These are phyloP conservation scores for Sphaerodactylus townsendi DNA, from an alignment of 2,113 vertebrate genomes.

Conservation along the genomic window DNA sequence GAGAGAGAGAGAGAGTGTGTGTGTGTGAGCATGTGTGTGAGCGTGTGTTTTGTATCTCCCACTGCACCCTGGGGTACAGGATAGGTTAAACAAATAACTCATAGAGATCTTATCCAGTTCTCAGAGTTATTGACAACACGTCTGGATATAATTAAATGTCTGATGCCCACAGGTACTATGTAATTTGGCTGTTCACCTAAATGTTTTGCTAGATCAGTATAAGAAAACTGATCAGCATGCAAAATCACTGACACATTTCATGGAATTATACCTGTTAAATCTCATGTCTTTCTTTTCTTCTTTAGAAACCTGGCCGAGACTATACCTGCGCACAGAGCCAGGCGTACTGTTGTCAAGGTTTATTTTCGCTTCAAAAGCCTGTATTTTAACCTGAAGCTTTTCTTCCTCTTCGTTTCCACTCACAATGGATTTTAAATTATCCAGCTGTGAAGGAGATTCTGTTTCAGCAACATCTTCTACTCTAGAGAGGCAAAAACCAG, in stretches of 20 bases:
- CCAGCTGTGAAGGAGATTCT: conserved; percentile 50
- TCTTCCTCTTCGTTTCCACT: conserved; percentile 66
- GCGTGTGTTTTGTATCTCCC: background rate
- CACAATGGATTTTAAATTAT: conserved; percentile 55
- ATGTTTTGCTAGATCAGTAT: background rate
- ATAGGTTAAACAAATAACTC: conserved; percentile 9
- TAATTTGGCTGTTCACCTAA: background rate
- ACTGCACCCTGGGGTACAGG: background rate
- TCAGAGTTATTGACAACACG: background rate
- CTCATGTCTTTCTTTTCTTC: conserved; percentile 84
- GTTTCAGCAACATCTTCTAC: conserved; percentile 49
- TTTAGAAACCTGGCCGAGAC: conserved; percentile 79
- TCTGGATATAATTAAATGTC: background rate
- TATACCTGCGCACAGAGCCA: conserved; percentile 77
- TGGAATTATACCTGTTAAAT: conserved; percentile 84
- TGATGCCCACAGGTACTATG: background rate
- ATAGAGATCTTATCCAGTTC: background rate
- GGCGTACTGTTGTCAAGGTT: conserved; percentile 67
- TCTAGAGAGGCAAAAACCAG: conserved; percentile 57
- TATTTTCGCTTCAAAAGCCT: conserved; percentile 83
- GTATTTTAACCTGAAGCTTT: conserved; percentile 82
- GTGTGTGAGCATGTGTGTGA: too few species aligned
- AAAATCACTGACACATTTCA: background rate
- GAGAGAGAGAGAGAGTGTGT: too few species aligned
- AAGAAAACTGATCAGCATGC: conserved; percentile 11